phyloP scores from a whole-genome alignment of 2,888 invertebrate genomes.

The Crossocerus cetratus region DNA sequence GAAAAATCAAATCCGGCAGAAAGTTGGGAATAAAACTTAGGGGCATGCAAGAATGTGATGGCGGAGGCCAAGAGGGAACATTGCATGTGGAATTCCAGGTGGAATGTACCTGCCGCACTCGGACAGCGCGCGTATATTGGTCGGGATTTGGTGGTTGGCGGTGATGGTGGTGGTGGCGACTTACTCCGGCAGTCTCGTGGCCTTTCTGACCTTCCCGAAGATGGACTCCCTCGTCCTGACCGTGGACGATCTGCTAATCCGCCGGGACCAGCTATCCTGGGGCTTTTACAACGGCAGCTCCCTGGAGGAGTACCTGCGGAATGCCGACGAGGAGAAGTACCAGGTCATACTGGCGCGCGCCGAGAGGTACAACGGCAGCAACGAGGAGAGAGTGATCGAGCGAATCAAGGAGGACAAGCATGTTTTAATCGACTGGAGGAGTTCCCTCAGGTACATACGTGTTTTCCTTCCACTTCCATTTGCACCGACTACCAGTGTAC shows the following conservation, averaged over 20 bases:
- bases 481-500: background rate
- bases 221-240: conserved; percentile 85
- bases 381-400: conserved; percentile 74
- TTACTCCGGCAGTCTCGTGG: conserved; percentile 94
- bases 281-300: conserved; percentile 87
- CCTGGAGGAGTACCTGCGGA: conserved; percentile 83
- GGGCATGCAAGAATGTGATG: too few relatives aligned
- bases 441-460: conserved; percentile 82
- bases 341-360: conserved; percentile 80
- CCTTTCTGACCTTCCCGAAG: conserved; percentile 94
- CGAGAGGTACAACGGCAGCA: conserved; percentile 65
- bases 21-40: too few relatives aligned
- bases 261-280: conserved; percentile 83
- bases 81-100: conserved; percentile 78
- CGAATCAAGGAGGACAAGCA: conserved; percentile 84
- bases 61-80: background rate
- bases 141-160: conserved; percentile 95
- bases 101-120: conserved; percentile 92
- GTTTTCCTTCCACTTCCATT: background rate
- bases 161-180: conserved; percentile 93
- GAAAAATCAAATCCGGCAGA: too few relatives aligned
- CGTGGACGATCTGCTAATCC: conserved; percentile 82
- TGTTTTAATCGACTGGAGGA: conserved; percentile 89
- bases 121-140: conserved; percentile 90
- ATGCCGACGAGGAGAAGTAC: conserved; percentile 81